Evolutionary conservation across 2,113 vertebrate species (phyloP).

Genomic region (Oryzias curvinotus): DNA sequence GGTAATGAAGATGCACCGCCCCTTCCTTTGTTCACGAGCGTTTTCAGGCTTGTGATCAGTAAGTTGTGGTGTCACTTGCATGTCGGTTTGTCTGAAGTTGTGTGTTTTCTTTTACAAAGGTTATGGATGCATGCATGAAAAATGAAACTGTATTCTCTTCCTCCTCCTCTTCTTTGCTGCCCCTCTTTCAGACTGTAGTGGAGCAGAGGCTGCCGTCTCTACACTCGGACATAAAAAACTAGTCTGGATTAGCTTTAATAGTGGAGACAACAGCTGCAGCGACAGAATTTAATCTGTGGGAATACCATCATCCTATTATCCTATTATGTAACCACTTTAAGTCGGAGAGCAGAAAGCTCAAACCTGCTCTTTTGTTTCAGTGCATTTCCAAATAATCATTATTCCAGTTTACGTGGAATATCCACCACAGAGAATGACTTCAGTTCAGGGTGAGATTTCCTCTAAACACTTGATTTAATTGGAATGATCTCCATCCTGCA

Average conservation of each 20-base stretch:
- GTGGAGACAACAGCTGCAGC: neutral
- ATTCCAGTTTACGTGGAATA: neutral
- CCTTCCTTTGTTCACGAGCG: slow-evolving; percentile 22
- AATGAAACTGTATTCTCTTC: slow-evolving; percentile 8
- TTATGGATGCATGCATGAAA: slow-evolving; percentile 29
- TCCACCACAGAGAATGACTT: slow-evolving; percentile 9
- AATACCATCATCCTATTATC: neutral
- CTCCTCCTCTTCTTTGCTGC: neutral
- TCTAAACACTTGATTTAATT: slow-evolving; percentile 31
- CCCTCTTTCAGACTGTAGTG: neutral
- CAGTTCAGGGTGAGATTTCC: slow-evolving; percentile 19
- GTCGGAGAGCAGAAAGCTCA: neutral
- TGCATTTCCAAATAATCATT: neutral
- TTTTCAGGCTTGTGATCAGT: slow-evolving; percentile 6
- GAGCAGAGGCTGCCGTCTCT: too few relatives aligned
- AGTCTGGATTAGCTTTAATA: too few relatives aligned
- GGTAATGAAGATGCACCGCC: slow-evolving; percentile 66
- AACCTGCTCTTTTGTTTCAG: neutral
- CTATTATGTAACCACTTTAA: slow-evolving; percentile 11
- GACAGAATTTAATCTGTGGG: neutral
- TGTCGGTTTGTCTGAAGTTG: slow-evolving; percentile 9
- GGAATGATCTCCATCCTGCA: slow-evolving; percentile 39
- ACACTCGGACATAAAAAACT: too few relatives aligned
- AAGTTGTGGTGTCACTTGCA: neutral
- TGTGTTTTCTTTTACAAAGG: slow-evolving; percentile 4